Percentiles rank a stretch among this genome's conserved stretches.
These are phyloP conservation scores for Lepidostoma basale DNA, from an alignment of 1,140 invertebrate genomes.

Conservation along the genomic window DNA sequence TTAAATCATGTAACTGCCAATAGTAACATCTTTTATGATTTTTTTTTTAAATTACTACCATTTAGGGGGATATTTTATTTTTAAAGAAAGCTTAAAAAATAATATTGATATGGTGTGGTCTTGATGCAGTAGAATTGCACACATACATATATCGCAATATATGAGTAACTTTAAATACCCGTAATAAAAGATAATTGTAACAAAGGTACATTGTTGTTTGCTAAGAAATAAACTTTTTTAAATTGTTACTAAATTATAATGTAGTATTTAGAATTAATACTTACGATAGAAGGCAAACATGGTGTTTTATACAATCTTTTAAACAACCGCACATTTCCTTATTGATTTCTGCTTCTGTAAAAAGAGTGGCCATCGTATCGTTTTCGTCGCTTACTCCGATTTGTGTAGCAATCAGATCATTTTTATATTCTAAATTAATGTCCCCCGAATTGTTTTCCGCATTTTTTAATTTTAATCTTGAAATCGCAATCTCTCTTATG, in stretches of 20 bases:
- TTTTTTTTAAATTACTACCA: too few species aligned
- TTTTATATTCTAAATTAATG: neutral
- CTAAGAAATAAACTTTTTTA: neutral
- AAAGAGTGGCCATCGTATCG: neutral
- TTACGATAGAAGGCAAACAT: constrained; percentile 35
- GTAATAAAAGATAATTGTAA: too few species aligned
- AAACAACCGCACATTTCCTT: constrained; percentile 32
- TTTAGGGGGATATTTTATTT: too few species aligned
- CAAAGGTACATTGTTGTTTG: too few species aligned
- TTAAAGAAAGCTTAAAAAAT: too few species aligned
- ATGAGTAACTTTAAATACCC: too few species aligned
- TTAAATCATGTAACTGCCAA: too few species aligned
- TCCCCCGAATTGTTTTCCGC: neutral
- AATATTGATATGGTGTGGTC: too few species aligned
- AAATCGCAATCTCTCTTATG: constrained; percentile 16
- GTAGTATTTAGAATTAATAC: neutral
- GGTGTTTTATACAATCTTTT: constrained; percentile 39
- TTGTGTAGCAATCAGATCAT: neutral
- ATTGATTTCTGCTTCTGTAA: constrained; percentile 30
- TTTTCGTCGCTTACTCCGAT: neutral
- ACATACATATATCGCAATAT: too few species aligned
- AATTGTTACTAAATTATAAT: neutral
- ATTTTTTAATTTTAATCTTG: constrained; percentile 12
- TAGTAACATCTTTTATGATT: too few species aligned
- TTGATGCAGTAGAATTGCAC: too few species aligned